Evolutionary conservation across 2,888 invertebrate species (phyloP).

Genomic region (Melanostoma scalare): DNA sequence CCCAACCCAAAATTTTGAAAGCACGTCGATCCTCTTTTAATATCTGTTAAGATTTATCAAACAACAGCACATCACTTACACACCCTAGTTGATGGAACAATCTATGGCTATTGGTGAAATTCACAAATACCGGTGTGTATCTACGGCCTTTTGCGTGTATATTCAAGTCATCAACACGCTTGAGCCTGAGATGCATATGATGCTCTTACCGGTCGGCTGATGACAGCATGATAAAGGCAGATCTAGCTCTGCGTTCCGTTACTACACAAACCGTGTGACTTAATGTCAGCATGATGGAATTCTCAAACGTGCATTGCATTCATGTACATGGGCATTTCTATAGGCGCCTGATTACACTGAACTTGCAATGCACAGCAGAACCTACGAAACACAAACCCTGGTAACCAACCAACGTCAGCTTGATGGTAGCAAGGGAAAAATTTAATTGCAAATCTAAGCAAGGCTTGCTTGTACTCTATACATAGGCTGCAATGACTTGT

Average conservation of each 20-base stretch:
- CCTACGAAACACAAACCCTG: background rate
- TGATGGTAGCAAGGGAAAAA: conserved; percentile 25
- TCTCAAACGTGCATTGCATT: conserved; percentile 60
- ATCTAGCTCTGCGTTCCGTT: background rate
- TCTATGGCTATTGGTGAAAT: background rate
- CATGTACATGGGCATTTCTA: conserved; percentile 57
- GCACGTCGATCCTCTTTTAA: too few relatives aligned
- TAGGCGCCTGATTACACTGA: conserved; percentile 67
- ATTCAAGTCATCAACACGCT: conserved; percentile 2
- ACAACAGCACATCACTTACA: too few relatives aligned
- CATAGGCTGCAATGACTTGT: background rate
- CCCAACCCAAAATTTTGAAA: too few relatives aligned
- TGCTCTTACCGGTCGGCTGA: conserved; percentile 18
- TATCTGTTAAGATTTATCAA: too few relatives aligned
- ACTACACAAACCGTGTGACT: background rate
- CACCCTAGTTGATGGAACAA: too few relatives aligned
- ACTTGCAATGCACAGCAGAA: conserved; percentile 28
- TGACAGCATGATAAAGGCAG: background rate
- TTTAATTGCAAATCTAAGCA: conserved; percentile 57
- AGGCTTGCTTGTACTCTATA: background rate
- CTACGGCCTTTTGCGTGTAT: background rate
- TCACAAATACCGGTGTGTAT: background rate
- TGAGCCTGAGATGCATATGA: conserved; percentile 17
- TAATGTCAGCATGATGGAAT: conserved; percentile 1
- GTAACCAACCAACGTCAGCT: background rate